Base-by-base conservation (phyloP, 2,888 invertebrate species). In the Epinotia demarniana region DNA sequence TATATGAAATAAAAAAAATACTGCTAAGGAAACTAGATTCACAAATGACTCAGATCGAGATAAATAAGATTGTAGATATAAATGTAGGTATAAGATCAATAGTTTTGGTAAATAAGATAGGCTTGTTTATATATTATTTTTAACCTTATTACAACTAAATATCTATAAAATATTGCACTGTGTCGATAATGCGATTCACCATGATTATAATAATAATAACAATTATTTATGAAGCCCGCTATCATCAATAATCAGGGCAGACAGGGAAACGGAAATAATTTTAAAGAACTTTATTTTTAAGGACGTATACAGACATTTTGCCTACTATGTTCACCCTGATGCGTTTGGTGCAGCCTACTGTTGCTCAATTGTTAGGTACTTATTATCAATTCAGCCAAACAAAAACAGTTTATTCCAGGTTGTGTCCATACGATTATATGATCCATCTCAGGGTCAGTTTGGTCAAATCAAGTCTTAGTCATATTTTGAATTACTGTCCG, bases 1-100 rank as follows among this genome's bases (percentile, higher is more conserved):
- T 77, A 78, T 77, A 78, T 77, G 66, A 74, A 78, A 77, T 72
- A 60, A 75, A 75, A 75, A 75, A 75, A 70, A 77, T 75, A 77
- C 72, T 69, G 57, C 58, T 75, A 77, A 63, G 57, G 68, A 74
- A 77, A 75, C 53, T 71, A 71, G 75, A 61, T 71, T 66, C 43
- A 75, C 39, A 66, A 58, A 60, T 64, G 49, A 66, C 71, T 66
- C 33, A 60, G 67, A 69, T 61, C 33, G 16, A 66, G 23, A 71
- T 71, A 66, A 60, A 66, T 61, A 62, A 70, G 57, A 69, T 53
- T 27, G 13, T 63, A 58, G 70, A 70, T 73, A 11, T 39, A 58
- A 53, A n/a, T 53, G 5, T 53, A n/a, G 55, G 23, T 19, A 62
- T 73, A 55, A 66, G 57, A 62, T 61, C 57, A 63, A 64, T 18